Percentiles rank a stretch among this genome's conserved stretches.
Evolutionary conservation across 2,888 invertebrate species (phyloP).

Genomic region (Sicus ferrugineus): DNA sequence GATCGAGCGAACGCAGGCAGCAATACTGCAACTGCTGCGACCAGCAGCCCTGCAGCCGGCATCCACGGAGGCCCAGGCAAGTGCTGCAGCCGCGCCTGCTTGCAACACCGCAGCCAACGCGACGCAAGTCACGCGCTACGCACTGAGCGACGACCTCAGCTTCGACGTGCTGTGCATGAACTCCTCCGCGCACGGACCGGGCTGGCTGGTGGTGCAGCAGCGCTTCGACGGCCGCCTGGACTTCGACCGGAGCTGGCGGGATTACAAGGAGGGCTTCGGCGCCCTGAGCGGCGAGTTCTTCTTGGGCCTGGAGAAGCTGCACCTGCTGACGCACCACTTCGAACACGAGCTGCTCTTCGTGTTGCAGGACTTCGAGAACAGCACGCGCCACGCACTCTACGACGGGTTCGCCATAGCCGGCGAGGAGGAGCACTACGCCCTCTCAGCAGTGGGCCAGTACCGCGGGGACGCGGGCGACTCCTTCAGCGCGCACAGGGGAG

Average conservation of each 20-base stretch:
- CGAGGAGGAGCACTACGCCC: conserved; percentile 45
- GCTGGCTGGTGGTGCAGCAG: conserved; percentile 48
- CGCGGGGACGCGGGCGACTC: conserved; percentile 47
- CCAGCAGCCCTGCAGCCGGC: no score
- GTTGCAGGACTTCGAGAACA: conserved; percentile 39
- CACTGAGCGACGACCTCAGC: not conserved
- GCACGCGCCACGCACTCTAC: conserved; percentile 45
- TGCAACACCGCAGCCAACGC: not conserved
- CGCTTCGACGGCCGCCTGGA: conserved; percentile 46
- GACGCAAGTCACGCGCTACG: not conserved
- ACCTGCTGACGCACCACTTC: conserved; percentile 41
- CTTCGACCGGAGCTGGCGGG: conserved; percentile 43
- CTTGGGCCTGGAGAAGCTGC: conserved; percentile 48
- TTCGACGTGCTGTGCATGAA: not conserved
- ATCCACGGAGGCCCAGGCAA: no score
- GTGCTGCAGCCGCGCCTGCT: no score
- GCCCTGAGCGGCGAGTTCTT: conserved; percentile 45
- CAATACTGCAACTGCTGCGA: not conserved
- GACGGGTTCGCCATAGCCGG: conserved; percentile 45
- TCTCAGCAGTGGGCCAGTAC: conserved; percentile 44
- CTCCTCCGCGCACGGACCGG: conserved; percentile 16
- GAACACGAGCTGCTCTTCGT: conserved; percentile 42
- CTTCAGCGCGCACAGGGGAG: conserved; percentile 45
- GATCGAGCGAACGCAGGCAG: not conserved
- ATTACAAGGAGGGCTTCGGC: conserved; percentile 48